Evolutionary conservation across 2,797 vertebrate genomes (phyloP).

Genomic region (Valencia hispanica): DNA sequence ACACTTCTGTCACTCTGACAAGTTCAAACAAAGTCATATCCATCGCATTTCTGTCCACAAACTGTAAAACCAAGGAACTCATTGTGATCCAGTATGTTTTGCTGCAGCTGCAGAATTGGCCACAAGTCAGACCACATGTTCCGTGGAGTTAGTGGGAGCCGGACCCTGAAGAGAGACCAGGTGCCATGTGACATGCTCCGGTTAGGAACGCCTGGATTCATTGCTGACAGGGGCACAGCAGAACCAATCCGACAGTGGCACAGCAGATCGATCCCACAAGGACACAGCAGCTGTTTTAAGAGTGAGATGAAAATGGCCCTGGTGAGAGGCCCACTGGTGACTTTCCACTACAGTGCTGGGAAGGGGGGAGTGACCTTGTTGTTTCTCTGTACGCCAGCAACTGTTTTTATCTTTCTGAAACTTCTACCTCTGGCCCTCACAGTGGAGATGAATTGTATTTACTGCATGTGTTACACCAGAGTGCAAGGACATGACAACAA

Average conservation of each 20-base stretch:
- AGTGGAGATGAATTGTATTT: background rate
- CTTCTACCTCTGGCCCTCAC: constrained; percentile 1
- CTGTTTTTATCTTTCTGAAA: constrained; percentile 24
- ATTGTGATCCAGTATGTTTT: constrained; percentile 28
- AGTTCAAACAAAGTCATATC: constrained; percentile 56
- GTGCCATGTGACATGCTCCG: constrained; percentile 32
- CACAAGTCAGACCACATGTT: constrained; percentile 47
- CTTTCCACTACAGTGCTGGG: constrained; percentile 59
- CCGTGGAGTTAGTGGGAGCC: constrained; percentile 34
- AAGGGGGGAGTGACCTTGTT: constrained; percentile 65
- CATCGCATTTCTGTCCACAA: constrained; percentile 19
- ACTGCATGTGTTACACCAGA: background rate
- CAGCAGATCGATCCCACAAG: constrained; percentile 72
- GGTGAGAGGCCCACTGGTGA: constrained; percentile 66
- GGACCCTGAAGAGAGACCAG: constrained; percentile 40
- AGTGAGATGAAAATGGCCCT: constrained; percentile 57
- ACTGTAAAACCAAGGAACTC: constrained; percentile 33
- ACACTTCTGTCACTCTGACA: constrained; percentile 48
- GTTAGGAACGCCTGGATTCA: constrained; percentile 68
- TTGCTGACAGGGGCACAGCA: constrained; percentile 62
- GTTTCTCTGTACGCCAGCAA: constrained; percentile 45
- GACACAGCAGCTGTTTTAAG: constrained; percentile 64
- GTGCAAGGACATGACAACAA: background rate
- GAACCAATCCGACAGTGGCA: constrained; percentile 63
- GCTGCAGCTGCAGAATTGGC: constrained; percentile 31